Evolutionary conservation across 1,140 invertebrate species (phyloP), one percentile per base, ranked within the genome.

Genomic region (Euschistus heros): DNA sequence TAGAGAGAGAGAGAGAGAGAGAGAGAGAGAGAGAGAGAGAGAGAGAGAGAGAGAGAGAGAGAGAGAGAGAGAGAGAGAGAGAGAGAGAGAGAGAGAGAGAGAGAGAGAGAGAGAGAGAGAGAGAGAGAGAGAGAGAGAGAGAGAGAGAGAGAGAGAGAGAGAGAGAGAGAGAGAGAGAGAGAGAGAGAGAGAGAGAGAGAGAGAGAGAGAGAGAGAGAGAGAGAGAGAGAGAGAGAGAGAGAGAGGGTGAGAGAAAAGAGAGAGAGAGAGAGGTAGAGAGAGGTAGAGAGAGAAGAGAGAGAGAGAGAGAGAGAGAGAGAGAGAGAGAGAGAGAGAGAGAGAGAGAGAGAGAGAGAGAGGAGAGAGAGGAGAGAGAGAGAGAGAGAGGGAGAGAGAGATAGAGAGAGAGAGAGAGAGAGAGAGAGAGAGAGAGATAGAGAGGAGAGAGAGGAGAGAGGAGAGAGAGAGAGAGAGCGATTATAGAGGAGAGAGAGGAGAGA

Each of bases 161-260:
- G 57, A 27, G 26, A 27, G 26, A 27, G 26, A 24, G 57, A 60
- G 57, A 60, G 57, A 24, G 42, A n/a, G n/a, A n/a, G n/a, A n/a
- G n/a, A n/a, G n/a, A n/a, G n/a, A n/a, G n/a, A n/a, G n/a, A n/a
- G n/a, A n/a, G n/a, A n/a, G n/a, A n/a, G n/a, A n/a, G 57, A 30
- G 57, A 60, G 57, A 60, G 57, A 30, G 57, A 60, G 27, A 60
- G 57, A 24, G 57, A 60, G 57, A 60, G 57, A 60, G 57, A 27
- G 26, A 24, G 26, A 27, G 57, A 60, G 57, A 60, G 15, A 60
- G 57, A 60, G 15, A 24, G 57, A 24, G 57, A 60, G 57, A 60
- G 57, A 27, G 18, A 27, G 57, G 27, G 57, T 15, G 57, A 24
- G 57, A 24, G 57, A 10, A 17, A 10, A 17, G 17, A 17, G 42